Percentiles rank a stretch among this genome's conserved stretches.
Conservation (phyloP, 2,888 invertebrate species). For the Cephus nigrinus region DNA sequence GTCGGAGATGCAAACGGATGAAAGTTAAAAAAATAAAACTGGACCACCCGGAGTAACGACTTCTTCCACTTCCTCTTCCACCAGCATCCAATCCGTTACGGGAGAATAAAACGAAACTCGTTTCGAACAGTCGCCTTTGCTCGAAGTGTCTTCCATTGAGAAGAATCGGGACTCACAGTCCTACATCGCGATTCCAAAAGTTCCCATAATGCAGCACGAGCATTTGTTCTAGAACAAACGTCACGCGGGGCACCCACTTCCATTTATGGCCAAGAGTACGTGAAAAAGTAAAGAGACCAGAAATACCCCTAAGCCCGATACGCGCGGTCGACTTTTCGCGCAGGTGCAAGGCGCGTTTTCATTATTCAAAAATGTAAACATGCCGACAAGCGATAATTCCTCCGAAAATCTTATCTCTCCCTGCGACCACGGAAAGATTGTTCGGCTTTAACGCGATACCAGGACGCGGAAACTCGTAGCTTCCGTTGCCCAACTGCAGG, state of each 20-base stretch:
- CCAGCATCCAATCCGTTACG: not conserved
- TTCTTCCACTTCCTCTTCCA: slow-evolving; percentile 8
- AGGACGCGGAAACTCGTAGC: too few species aligned
- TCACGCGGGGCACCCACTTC: too few species aligned
- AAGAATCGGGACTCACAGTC: too few species aligned
- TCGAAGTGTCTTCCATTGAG: too few species aligned
- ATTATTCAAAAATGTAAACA: slow-evolving; percentile 55
- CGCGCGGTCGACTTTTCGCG: slow-evolving; percentile 27
- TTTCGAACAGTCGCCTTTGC: too few species aligned
- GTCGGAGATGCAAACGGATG: slow-evolving; percentile 9
- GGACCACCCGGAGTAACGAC: slow-evolving; percentile 23
- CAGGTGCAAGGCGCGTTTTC: slow-evolving; percentile 39
- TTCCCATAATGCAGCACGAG: too few species aligned
- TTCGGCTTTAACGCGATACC: slow-evolving; percentile 35
- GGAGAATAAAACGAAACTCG: too few species aligned
- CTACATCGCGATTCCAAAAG: too few species aligned
- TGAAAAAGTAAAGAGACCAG: not conserved
- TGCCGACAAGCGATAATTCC: slow-evolving; percentile 61
- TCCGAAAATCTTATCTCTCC: slow-evolving; percentile 31
- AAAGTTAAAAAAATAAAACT: slow-evolving; percentile 12
- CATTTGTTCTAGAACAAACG: too few species aligned
- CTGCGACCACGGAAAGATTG: slow-evolving; percentile 29
- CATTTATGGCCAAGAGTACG: not conserved
- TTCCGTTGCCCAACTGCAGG: too few species aligned
- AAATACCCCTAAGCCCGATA: slow-evolving; percentile 11